Evolutionary conservation across 2,113 vertebrate species (phyloP).

Genomic region (Galbula dea): DNA sequence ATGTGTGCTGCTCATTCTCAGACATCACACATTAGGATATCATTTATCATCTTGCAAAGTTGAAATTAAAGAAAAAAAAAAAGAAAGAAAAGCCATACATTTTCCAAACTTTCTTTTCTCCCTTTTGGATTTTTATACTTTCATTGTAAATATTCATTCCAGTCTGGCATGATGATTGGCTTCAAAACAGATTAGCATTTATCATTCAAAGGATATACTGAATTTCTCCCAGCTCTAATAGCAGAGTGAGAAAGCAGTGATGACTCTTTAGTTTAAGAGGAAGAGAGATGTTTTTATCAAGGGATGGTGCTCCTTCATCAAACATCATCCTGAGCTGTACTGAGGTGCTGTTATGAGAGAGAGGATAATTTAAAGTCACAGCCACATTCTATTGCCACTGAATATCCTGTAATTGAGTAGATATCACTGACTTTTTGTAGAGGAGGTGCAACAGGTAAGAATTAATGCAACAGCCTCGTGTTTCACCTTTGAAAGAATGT

Average conservation of each 20-base stretch:
- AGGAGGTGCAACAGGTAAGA: background rate
- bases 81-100: background rate
- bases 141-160: background rate
- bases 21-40: constrained; percentile 11
- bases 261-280: background rate
- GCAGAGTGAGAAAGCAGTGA: background rate
- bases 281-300: background rate
- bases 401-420: background rate
- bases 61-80: background rate
- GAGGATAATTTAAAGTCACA: background rate
- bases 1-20: background rate
- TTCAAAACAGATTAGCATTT: background rate
- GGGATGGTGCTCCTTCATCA: background rate
- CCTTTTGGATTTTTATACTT: background rate
- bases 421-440: background rate
- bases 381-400: background rate
- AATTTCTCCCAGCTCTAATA: background rate
- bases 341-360: background rate
- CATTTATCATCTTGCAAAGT: constrained; percentile 10
- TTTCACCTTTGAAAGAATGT: background rate
- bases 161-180: background rate
- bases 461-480: background rate
- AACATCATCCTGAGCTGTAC: background rate
- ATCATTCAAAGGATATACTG: background rate
- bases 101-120: constrained; percentile 32